Conservation (phyloP, 2,797 vertebrate genomes). For the Petrocephalus sullivani region DNA sequence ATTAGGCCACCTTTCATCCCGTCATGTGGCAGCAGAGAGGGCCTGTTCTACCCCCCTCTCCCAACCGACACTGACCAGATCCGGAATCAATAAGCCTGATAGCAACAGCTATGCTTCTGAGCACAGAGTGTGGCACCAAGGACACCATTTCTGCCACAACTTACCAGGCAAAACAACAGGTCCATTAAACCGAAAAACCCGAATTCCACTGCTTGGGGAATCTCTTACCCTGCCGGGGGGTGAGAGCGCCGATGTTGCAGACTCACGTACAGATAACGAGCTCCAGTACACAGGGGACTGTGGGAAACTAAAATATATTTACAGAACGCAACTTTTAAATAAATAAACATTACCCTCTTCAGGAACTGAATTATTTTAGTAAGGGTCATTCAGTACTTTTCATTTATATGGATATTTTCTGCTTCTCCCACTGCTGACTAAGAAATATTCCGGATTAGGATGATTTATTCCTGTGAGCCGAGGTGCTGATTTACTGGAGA, state of each 20-base stretch:
- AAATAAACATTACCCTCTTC: slow-evolving; percentile 47
- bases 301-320: background rate
- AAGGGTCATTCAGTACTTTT: slow-evolving; percentile 44
- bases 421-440: slow-evolving; percentile 49
- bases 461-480: slow-evolving; percentile 38
- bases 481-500: slow-evolving; percentile 14
- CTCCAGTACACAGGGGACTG: background rate
- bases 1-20: background rate
- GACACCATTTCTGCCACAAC: background rate
- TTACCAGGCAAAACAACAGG: background rate
- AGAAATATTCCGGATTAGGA: slow-evolving; percentile 51
- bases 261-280: background rate
- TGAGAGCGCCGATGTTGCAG: background rate
- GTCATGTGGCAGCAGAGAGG: background rate
- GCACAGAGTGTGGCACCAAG: background rate
- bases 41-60: background rate
- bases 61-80: background rate
- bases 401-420: slow-evolving; percentile 51
- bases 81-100: background rate
- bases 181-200: background rate
- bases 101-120: background rate
- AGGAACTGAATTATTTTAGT: slow-evolving; percentile 52
- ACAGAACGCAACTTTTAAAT: slow-evolving; percentile 25
- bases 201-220: background rate
- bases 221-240: background rate